Conservation (phyloP, 2,797 vertebrate species). For the Clarias fuscus region DNA sequence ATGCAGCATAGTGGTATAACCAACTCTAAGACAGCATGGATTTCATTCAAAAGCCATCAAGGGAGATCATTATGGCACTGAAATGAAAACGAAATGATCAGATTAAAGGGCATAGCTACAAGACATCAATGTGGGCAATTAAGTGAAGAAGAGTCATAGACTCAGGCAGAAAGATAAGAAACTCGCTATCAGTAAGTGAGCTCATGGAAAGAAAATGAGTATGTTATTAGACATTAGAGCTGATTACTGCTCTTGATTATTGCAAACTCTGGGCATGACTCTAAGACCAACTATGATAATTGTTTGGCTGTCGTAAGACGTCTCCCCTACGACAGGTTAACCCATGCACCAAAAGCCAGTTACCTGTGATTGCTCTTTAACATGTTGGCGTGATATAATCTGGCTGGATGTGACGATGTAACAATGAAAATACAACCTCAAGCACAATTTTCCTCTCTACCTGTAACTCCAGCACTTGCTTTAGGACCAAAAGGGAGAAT, state of each 20-base stretch:
- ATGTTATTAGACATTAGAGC: background rate
- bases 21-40: background rate
- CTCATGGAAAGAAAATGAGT: background rate
- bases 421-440: background rate
- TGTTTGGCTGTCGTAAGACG: background rate
- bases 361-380: too few relatives aligned
- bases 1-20: background rate
- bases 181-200: background rate
- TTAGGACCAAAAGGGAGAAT: background rate
- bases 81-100: background rate
- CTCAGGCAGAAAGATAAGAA: background rate
- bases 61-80: constrained; percentile 1
- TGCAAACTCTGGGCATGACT: background rate
- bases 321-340: background rate
- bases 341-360: background rate
- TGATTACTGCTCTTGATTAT: constrained; percentile 12
- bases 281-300: background rate
- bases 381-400: background rate
- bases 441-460: background rate
- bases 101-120: constrained; percentile 13
- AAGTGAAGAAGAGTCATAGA: background rate
- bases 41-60: constrained; percentile 14
- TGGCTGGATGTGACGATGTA: background rate
- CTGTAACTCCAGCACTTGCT: background rate
- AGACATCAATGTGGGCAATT: constrained; percentile 19